Evolutionary conservation across 2,113 vertebrate species (phyloP), one percentile per base, ranked within the genome.

Genomic region (Oreochromis tanganicae): DNA sequence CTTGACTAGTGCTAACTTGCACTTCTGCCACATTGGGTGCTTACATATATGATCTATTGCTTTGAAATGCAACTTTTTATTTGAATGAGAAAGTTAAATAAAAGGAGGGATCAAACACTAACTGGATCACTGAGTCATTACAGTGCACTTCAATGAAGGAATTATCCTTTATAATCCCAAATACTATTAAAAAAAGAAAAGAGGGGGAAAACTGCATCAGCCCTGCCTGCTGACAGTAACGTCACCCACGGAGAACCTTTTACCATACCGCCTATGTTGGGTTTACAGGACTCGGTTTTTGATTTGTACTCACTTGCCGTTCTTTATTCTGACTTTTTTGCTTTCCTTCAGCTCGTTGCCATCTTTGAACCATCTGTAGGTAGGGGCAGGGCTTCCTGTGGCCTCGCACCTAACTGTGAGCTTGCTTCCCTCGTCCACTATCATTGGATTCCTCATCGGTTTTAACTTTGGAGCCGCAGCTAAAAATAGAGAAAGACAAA

Each of bases 311-410:
- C 95, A 99, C 98, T 95, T 96, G 95, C 95, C 95, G 36, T 92
- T 97, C 96, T 94, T 98, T 96, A 99, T 99, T 92, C 96, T 96
- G 91, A 98, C 96, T 93, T 98, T 97, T 75, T 96, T 97, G 93
- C 96, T 98, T 93, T 97, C 98, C 96, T 98, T 98, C 93, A 99
- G 97, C 93, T 98, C 97, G 92, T 94, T 97, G 93, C 98, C 98
- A 4, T 99, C 98, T 97, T 98, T 98, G 96, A 98, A 99, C 98
- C 98, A 99, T 48, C 94, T 98, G 96, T 98, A 99, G 94, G 96
- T 97, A 0, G 97, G 97, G 89, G 93, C 90, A 88, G 98, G 97
- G 94, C 97, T 97, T 48, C 98, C 98, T 2, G 97, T 96, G 0
- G 97, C 98, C 95, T 98, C 98, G 6, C 98, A 99, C 95, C 98